phyloP scores from a whole-genome alignment of 2,113 vertebrate species.

The Neodon shergylaensis region DNA sequence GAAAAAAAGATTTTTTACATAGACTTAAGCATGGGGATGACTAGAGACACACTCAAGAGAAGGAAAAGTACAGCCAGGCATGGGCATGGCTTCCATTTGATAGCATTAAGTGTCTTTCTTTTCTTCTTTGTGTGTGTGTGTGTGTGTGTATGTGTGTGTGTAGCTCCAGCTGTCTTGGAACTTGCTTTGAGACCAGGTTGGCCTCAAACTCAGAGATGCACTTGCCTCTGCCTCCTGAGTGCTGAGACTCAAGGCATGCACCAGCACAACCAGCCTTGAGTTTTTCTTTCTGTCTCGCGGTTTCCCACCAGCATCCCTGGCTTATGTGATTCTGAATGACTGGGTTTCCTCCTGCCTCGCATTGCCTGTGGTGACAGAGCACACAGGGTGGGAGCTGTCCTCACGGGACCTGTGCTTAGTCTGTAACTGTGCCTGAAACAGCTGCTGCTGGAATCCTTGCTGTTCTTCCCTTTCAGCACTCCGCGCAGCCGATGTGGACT shows the following conservation, averaged over 20 bases:
- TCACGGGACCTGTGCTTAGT: neutral
- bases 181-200: neutral
- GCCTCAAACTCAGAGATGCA: neutral
- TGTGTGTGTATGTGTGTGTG: no score
- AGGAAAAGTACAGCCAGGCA: neutral
- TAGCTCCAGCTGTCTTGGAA: neutral
- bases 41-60: neutral
- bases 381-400: neutral
- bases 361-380: neutral
- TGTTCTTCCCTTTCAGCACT: slow-evolving; percentile 86
- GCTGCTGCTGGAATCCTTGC: slow-evolving; percentile 43
- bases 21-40: neutral
- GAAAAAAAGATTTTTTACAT: neutral
- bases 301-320: neutral
- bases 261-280: neutral
- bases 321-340: neutral
- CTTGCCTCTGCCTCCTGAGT: neutral
- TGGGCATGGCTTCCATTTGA: neutral
- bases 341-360: no score
- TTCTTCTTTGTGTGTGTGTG: neutral
- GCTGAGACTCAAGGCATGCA: neutral
- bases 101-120: neutral
- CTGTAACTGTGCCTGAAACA: neutral
- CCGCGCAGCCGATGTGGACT: slow-evolving; percentile 93
- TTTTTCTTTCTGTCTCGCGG: neutral